Conservation (phyloP, 2,113 vertebrate genomes). For the Muscicapa adusta region DNA sequence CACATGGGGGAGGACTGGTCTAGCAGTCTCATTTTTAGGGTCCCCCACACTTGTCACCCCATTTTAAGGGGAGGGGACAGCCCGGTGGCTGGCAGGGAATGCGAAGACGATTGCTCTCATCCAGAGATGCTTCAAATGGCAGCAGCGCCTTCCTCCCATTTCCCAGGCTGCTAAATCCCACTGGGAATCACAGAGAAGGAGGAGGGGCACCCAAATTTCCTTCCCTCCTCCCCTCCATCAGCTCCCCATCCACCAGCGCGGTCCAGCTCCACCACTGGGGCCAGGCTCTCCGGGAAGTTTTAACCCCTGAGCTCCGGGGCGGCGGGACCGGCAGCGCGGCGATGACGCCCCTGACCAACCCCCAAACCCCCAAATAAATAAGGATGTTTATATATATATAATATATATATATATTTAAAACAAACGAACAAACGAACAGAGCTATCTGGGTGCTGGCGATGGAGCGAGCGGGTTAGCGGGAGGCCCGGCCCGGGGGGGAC, state of each 20-base stretch:
- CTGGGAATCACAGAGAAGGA: background rate
- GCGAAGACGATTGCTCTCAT: background rate
- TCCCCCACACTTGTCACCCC: rapidly evolving
- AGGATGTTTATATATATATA: conserved; percentile 19
- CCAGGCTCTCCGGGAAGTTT: background rate
- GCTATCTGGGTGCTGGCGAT: conserved; percentile 5
- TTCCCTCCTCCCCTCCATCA: background rate
- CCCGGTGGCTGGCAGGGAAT: background rate
- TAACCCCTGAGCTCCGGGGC: background rate
- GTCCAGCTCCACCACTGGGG: background rate
- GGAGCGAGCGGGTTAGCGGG: background rate
- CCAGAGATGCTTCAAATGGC: background rate
- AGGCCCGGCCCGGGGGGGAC: background rate
- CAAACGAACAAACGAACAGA: background rate
- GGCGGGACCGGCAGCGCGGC: background rate
- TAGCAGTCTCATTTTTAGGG: background rate
- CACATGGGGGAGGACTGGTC: rapidly evolving
- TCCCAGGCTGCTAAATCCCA: background rate
- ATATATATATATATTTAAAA: conserved; percentile 19
- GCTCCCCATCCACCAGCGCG: background rate
- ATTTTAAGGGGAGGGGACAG: background rate
- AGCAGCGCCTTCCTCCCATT: background rate
- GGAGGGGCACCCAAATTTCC: rapidly evolving
- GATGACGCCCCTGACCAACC: too few species aligned
- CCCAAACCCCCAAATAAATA: background rate